Base-by-base conservation (phyloP, 2,113 vertebrate species). In the Paramisgurnus dabryanus region DNA sequence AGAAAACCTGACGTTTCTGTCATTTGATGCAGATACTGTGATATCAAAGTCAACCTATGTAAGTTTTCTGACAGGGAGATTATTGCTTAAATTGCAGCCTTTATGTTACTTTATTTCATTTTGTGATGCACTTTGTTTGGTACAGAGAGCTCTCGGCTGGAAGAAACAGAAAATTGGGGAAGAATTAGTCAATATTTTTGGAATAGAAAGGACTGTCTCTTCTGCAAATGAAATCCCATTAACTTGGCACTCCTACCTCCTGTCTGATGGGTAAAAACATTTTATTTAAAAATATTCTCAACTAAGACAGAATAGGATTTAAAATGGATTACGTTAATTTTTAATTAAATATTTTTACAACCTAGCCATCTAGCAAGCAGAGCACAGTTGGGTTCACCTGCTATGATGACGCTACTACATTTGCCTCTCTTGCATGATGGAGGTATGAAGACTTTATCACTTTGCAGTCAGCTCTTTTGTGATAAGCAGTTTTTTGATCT, bases 231-330 rank as follows among this genome's bases (percentile, higher is more conserved):
- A 89, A 0, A 1, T 83, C 67, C 89, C 93, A 5, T 75, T 76
- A 0, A 81, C 87, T 34, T 97, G 95, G 92, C 94, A 95, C n/a
- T 91, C 91, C 92, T 95, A 92, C 89, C 93, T 96, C 81, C 91
- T 98, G 11, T 63, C 91, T 2, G 94, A 93, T 7, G 96, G 97
- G 98, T 98, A 91, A 74, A 83, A 39, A 18, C 11, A 55, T 8
- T 9, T 80, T 9, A 18, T 63, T 74, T 13, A 45, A 40, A 3
- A 57, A 6, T 34, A 34, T 34, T 22, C 22, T 22, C 27, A 34
- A 34, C 27, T 34, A 34, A 34, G 27, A 34, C 27, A 34, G 27
- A 34, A 34, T 34, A 34, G 27, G 27, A 34, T 34, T 34, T 34
- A 34, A 34, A 34, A 34, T 34, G 27, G 27, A 34, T 34, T 34